Evolutionary conservation across 2,113 vertebrate species (phyloP).

Genomic region (Motacilla tschutschensis): DNA sequence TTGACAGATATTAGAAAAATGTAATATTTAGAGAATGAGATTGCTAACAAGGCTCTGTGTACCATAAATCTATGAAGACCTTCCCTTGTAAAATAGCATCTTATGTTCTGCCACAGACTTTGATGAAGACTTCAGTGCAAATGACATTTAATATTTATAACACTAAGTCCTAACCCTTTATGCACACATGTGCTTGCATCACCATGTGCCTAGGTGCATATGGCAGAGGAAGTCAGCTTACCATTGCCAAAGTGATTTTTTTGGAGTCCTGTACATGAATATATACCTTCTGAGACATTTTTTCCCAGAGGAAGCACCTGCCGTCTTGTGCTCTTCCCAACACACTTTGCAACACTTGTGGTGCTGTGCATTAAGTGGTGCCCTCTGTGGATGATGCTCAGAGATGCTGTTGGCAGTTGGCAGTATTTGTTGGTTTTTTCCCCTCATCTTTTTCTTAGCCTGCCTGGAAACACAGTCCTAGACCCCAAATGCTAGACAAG

Average conservation of each 20-base stretch:
- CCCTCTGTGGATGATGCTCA: background rate
- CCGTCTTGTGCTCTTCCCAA: background rate
- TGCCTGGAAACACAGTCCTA: background rate
- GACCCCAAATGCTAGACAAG: background rate
- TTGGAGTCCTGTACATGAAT: background rate
- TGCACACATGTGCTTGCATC: background rate
- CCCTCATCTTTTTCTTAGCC: background rate
- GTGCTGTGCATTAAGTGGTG: background rate
- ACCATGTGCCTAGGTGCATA: background rate
- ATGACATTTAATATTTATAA: background rate
- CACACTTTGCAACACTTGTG: background rate
- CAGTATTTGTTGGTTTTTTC: background rate
- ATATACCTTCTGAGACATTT: background rate
- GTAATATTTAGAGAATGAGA: background rate
- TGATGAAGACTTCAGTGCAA: background rate
- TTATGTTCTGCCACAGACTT: background rate
- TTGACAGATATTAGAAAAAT: constrained; percentile 5
- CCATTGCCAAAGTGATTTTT: background rate
- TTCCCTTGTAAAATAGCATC: background rate
- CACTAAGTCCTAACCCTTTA: background rate
- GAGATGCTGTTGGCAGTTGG: background rate
- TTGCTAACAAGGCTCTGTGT: background rate
- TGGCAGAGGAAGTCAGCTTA: background rate
- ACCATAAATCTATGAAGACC: background rate
- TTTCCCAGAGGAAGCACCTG: background rate